Evolutionary conservation across 2,888 invertebrate species (phyloP).

Genomic region (Lasioglossum calceatum): DNA sequence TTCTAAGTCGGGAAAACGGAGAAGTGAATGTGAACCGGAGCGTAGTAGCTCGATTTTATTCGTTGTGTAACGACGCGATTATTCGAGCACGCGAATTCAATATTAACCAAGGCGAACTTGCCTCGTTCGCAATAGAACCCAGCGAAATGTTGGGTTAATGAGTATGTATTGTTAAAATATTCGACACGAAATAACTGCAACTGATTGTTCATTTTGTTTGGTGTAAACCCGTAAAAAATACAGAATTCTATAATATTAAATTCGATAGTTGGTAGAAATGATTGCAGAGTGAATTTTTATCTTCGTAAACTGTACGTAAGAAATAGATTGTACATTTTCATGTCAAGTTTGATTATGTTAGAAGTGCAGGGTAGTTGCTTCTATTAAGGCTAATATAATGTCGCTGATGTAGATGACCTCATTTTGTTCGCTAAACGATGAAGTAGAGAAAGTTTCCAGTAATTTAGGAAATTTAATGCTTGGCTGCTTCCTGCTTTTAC

Average conservation of each 20-base stretch:
- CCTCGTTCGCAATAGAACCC: not conserved
- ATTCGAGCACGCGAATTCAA: slow-evolving; percentile 26
- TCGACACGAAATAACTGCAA: not conserved
- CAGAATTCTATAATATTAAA: not conserved
- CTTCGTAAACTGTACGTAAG: not conserved
- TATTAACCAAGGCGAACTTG: not conserved
- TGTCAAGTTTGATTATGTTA: not conserved
- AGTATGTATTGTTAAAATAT: not conserved
- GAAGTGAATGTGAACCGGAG: slow-evolving; percentile 34
- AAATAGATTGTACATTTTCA: too few species aligned
- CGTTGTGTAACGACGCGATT: slow-evolving; percentile 28
- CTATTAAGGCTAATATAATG: not conserved
- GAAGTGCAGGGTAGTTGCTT: not conserved
- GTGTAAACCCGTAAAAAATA: not conserved
- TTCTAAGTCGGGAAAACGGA: slow-evolving; percentile 32
- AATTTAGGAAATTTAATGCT: not conserved
- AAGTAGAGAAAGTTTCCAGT: not conserved
- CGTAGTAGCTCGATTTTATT: slow-evolving; percentile 34
- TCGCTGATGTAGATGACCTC: not conserved
- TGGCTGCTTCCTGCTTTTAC: not conserved
- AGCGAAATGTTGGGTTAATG: not conserved
- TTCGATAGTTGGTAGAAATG: not conserved
- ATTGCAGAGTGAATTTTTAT: not conserved
- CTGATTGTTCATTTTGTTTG: not conserved
- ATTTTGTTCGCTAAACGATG: not conserved